Percentiles rank a stretch among this genome's conserved stretches.
Evolutionary conservation across 1,140 invertebrate genomes (phyloP).

Genomic region (Lepidurus arcticus): DNA sequence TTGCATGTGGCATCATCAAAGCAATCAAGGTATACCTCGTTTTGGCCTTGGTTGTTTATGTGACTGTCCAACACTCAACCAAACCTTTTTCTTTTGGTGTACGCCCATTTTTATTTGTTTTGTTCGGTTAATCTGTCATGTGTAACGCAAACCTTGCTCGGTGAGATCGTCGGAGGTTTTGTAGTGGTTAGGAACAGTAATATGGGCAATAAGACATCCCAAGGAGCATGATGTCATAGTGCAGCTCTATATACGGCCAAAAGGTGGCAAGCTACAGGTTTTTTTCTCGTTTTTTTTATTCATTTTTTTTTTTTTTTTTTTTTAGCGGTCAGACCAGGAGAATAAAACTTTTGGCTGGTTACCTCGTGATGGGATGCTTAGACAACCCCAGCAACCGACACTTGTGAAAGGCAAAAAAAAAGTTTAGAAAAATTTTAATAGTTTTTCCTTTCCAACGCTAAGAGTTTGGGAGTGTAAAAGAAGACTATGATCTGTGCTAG

Average conservation of each 20-base stretch:
- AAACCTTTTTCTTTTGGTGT: neutral
- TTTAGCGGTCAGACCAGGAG: too few relatives aligned
- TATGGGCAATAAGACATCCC: slow-evolving; percentile 18
- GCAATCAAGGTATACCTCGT: slow-evolving; percentile 12
- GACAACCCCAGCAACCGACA: neutral
- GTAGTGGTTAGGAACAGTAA: neutral
- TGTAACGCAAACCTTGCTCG: neutral
- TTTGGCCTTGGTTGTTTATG: slow-evolving; percentile 15
- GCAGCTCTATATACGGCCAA: slow-evolving; percentile 18
- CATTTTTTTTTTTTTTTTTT: neutral
- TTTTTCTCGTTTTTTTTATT: neutral
- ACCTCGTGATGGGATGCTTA: slow-evolving; percentile 8
- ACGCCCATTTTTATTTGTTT: slow-evolving; percentile 16
- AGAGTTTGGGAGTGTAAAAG: neutral
- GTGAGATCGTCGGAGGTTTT: neutral
- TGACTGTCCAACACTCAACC: neutral
- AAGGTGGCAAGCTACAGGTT: slow-evolving; percentile 17
- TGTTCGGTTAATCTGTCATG: neutral
- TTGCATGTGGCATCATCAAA: slow-evolving; percentile 6
- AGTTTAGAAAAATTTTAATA: neutral
- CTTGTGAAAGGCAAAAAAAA: neutral
- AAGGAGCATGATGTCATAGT: slow-evolving; percentile 21
- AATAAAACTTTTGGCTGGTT: neutral
- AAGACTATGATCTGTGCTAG: neutral
- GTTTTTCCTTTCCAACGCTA: neutral